Conservation (phyloP, 2,113 vertebrate species). For the Hippopotamus amphibius region DNA sequence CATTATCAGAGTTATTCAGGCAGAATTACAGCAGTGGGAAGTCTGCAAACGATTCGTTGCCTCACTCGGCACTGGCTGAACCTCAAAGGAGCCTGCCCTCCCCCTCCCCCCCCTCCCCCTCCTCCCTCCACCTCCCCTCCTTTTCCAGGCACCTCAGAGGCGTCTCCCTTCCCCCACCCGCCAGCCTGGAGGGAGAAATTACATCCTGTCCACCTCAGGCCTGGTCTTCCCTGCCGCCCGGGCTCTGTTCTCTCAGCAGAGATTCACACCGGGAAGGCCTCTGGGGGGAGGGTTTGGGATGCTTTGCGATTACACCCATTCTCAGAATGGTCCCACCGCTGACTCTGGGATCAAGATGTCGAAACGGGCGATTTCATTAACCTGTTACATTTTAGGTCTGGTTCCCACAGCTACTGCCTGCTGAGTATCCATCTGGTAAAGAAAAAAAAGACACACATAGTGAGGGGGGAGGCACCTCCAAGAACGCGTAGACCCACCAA, state of each 20-base stretch:
- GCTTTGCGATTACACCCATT: not conserved
- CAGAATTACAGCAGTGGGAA: conserved; percentile 69
- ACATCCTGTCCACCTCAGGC: not conserved
- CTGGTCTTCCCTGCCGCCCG: not conserved
- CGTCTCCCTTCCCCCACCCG: not conserved
- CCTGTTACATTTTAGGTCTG: not conserved
- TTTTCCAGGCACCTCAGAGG: not conserved
- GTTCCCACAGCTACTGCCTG: not conserved
- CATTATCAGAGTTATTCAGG: conserved; percentile 80
- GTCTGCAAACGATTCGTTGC: conserved; percentile 66
- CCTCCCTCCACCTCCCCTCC: not conserved
- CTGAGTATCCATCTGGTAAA: not conserved
- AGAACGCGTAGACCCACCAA: not conserved
- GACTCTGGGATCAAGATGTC: not conserved
- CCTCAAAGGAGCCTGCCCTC: conserved; percentile 44
- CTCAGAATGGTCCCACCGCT: not conserved
- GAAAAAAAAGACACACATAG: not conserved
- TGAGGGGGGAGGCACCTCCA: not conserved
- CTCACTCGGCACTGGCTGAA: conserved; percentile 43
- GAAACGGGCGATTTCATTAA: not conserved
- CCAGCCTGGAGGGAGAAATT: not conserved
- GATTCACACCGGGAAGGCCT: too few relatives aligned
- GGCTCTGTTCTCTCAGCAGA: not conserved
- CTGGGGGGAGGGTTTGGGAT: not conserved
- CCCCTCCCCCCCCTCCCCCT: not conserved